Conservation (phyloP, 2,888 invertebrate species). For the Troides oblongomaculatus region DNA sequence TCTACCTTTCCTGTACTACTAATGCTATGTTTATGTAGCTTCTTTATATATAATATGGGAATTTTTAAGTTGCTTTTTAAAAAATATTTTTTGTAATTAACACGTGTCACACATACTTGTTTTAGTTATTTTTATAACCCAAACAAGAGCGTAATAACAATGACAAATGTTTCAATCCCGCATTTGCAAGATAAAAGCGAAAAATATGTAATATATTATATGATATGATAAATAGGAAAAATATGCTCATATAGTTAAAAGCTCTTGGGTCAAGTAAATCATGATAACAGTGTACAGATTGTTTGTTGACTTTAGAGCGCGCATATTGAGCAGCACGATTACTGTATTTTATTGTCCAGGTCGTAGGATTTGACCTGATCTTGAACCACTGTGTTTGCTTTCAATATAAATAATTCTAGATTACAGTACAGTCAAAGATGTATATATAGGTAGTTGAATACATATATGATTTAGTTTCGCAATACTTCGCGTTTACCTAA, state of each 20-base stretch:
- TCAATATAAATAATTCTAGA: constrained; percentile 23
- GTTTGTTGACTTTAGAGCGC: neutral
- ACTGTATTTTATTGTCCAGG: constrained; percentile 58
- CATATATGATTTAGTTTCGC: neutral
- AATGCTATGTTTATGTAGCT: too few species aligned
- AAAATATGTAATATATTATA: neutral
- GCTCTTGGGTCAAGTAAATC: constrained; percentile 11
- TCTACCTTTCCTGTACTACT: too few species aligned
- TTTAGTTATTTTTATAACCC: too few species aligned
- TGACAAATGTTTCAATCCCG: too few species aligned
- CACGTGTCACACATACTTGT: too few species aligned
- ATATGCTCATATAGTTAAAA: neutral
- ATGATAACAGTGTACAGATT: constrained; percentile 1
- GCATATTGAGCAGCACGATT: constrained; percentile 44
- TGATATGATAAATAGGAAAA: too few species aligned
- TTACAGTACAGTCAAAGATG: neutral
- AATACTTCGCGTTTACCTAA: too few species aligned
- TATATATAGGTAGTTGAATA: neutral
- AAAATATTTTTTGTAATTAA: too few species aligned
- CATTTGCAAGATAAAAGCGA: neutral
- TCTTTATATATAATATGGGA: too few species aligned
- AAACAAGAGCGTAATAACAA: too few species aligned
- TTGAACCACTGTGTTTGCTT: constrained; percentile 38
- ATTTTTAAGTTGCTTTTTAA: too few species aligned
- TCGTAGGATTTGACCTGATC: constrained; percentile 52